Evolutionary conservation across 23 tunicate genomes (phyloP).

Genomic region (Oikopleura albicans): DNA sequence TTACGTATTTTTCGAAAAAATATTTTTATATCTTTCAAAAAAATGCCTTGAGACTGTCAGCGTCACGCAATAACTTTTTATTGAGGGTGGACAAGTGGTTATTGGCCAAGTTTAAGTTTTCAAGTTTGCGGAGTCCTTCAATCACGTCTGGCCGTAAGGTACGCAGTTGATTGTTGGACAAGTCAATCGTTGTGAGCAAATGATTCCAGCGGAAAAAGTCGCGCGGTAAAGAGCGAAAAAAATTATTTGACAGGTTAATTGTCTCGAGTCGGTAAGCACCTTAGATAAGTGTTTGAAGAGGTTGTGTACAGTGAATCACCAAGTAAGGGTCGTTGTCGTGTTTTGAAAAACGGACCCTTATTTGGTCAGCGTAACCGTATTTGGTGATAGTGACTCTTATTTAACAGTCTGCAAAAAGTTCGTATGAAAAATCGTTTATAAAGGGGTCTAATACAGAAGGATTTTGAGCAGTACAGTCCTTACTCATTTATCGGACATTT

Average conservation of each 20-base stretch:
- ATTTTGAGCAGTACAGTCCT: no score
- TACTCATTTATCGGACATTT: no score
- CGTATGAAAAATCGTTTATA: no score
- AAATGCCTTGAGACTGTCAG: not conserved
- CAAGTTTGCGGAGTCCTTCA: not conserved
- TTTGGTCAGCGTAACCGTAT: no score
- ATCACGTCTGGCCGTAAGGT: not conserved
- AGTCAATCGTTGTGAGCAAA: not conserved
- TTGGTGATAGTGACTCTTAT: no score
- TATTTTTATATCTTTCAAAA: no score
- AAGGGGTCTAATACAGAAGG: no score
- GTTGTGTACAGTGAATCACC: no score
- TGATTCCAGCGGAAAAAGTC: not conserved
- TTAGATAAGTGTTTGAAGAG: not conserved
- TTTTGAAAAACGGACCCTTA: no score
- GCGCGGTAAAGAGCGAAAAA: not conserved
- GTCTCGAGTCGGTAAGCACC: slow-evolving; percentile 9
- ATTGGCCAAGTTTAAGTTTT: not conserved
- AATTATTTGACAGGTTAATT: not conserved
- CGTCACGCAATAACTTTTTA: not conserved
- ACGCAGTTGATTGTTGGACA: not conserved
- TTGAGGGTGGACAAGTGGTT: not conserved
- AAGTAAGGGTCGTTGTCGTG: no score
- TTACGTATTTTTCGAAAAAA: no score
- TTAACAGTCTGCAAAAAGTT: no score